A percentile compares a stretch with the other conserved stretches of the same genome.
Conservation (phyloP, 2,888 invertebrate species). For the Caenorhabditis imperialis region DNA sequence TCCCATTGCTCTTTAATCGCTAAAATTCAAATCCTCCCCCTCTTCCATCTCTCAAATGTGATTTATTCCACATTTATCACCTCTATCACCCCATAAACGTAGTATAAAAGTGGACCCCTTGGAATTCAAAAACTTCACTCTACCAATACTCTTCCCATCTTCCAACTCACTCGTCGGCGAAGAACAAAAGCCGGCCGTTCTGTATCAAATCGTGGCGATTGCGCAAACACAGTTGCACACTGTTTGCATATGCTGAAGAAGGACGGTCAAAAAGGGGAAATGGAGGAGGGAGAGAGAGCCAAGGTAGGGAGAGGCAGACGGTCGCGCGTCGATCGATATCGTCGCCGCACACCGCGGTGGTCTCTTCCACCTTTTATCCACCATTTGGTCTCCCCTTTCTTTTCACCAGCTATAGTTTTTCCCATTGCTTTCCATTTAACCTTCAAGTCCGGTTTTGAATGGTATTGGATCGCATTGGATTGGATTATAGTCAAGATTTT, state of each 20-base stretch:
- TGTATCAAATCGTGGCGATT: constrained; percentile 29
- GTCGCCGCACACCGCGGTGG: constrained; percentile 31
- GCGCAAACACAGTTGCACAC: constrained; percentile 35
- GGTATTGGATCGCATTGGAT: too few relatives aligned
- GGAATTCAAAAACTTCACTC: too few relatives aligned
- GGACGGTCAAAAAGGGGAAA: not conserved
- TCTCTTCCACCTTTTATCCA: constrained; percentile 1
- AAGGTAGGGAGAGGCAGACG: constrained; percentile 29
- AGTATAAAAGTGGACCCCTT: too few relatives aligned
- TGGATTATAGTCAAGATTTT: too few relatives aligned
- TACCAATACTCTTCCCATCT: too few relatives aligned
- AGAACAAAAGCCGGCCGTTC: too few relatives aligned
- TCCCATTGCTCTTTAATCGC: too few relatives aligned
- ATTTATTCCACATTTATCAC: too few relatives aligned
- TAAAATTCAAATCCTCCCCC: too few relatives aligned
- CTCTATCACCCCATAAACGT: too few relatives aligned
- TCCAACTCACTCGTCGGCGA: too few relatives aligned
- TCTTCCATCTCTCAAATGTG: too few relatives aligned
- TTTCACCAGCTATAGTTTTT: constrained; percentile 8
- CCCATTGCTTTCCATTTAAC: constrained; percentile 41
- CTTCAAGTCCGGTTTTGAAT: constrained; percentile 39
- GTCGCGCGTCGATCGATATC: constrained; percentile 54
- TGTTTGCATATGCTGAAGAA: constrained; percentile 40
- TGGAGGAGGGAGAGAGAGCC: constrained; percentile 38
- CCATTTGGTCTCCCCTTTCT: constrained; percentile 3